These are phyloP conservation scores for Dryoscopus gambensis DNA, from an alignment of 2,113 vertebrate species.

Conservation along the genomic window DNA sequence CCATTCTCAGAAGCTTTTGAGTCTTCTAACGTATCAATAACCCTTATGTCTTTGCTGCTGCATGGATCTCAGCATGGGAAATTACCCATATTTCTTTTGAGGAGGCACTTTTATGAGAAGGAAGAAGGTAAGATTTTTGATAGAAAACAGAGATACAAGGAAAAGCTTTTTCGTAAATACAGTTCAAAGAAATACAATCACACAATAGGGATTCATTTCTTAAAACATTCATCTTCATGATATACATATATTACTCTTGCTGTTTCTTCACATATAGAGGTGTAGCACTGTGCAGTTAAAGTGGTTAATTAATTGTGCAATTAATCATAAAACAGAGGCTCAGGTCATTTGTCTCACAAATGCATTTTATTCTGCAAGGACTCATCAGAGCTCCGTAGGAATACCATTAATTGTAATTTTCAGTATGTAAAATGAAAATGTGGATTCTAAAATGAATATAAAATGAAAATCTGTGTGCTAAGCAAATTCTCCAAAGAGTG, in stretches of 20 bases:
- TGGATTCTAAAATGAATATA: neutral
- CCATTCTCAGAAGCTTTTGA: neutral
- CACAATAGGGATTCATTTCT: neutral
- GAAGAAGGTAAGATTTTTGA: neutral
- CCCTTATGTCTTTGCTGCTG: neutral
- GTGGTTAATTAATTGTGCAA: neutral
- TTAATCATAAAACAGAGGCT: neutral
- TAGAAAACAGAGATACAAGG: neutral
- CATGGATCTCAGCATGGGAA: neutral
- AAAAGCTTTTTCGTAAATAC: neutral
- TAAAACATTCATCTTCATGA: neutral
- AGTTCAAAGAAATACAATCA: neutral
- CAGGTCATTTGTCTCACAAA: neutral
- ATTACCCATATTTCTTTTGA: neutral
- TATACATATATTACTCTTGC: neutral
- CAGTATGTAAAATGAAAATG: neutral
- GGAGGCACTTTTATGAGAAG: neutral
- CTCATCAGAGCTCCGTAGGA: neutral
- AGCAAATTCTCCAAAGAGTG: neutral
- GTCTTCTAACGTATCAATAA: neutral
- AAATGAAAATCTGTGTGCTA: neutral
- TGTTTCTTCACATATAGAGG: neutral
- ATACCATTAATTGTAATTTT: neutral
- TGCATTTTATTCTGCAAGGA: neutral
- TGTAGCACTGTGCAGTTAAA: neutral